These are phyloP conservation scores for Mimachlamys varia DNA, from an alignment of 2,888 invertebrate species.

Conservation along the genomic window DNA sequence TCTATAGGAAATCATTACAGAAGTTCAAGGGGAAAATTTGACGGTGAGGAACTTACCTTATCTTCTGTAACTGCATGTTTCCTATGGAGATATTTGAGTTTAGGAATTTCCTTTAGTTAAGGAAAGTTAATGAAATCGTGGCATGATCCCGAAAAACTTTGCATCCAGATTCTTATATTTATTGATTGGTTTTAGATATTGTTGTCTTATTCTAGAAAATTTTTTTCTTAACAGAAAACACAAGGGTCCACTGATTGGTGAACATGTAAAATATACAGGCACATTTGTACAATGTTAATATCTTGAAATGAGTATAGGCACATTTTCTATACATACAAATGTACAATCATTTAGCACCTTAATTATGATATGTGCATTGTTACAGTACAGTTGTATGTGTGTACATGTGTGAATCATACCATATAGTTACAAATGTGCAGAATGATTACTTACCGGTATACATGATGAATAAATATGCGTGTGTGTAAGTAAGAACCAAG, in stretches of 20 bases:
- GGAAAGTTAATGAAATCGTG: background rate
- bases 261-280: background rate
- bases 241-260: background rate
- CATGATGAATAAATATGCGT: background rate
- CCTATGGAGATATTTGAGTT: no score
- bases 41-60: no score
- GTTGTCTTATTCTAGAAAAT: background rate
- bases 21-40: no score
- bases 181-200: background rate
- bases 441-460: background rate
- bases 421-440: background rate
- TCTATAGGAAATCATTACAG: no score
- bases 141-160: background rate
- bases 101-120: no score
- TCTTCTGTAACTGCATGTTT: no score
- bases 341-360: background rate
- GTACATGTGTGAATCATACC: background rate
- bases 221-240: background rate
- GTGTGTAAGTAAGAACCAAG: background rate
- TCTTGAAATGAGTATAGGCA: background rate
- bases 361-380: no score
- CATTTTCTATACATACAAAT: background rate
- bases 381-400: no score
- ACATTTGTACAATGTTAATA: no score
- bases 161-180: background rate